phyloP scores from a whole-genome alignment of 2,113 vertebrate species.

The Neofelis nebulosa region DNA sequence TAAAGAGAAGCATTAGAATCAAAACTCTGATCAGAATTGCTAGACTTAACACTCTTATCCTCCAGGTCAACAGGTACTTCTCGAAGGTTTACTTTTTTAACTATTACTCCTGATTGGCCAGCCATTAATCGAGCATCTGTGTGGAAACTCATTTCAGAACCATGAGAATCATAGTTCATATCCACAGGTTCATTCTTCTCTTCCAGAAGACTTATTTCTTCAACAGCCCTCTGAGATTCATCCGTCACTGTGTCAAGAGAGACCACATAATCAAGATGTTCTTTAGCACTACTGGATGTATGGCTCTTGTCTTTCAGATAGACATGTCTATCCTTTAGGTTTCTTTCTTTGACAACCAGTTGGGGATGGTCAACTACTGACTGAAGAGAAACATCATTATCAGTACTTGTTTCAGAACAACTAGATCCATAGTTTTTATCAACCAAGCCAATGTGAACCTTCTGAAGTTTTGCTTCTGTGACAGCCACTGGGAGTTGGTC shows the following conservation, averaged over 20 bases:
- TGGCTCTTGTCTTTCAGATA: conserved; percentile 87
- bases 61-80: conserved; percentile 87
- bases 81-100: conserved; percentile 84
- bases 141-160: conserved; percentile 82
- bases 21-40: conserved; percentile 87
- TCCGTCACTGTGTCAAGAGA: conserved; percentile 77
- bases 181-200: conserved; percentile 86
- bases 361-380: conserved; percentile 77
- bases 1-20: conserved; percentile 87
- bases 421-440: conserved; percentile 87
- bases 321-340: conserved; percentile 86
- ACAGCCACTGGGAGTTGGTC: conserved; percentile 72
- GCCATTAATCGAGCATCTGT: conserved; percentile 75
- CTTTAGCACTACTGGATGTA: conserved; percentile 83
- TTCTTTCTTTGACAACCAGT: conserved; percentile 81
- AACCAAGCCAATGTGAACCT: conserved; percentile 85
- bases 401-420: conserved; percentile 83
- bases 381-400: conserved; percentile 68
- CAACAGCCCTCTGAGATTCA: conserved; percentile 76
- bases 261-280: conserved; percentile 15
- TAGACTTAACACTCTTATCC: conserved; percentile 87
- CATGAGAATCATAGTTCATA: conserved; percentile 83
- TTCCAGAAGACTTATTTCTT: conserved; percentile 84
- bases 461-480: conserved; percentile 83
- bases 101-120: conserved; percentile 75